Conservation (phyloP, 1,140 invertebrate species). For the Caenorhabditis remanei region DNA sequence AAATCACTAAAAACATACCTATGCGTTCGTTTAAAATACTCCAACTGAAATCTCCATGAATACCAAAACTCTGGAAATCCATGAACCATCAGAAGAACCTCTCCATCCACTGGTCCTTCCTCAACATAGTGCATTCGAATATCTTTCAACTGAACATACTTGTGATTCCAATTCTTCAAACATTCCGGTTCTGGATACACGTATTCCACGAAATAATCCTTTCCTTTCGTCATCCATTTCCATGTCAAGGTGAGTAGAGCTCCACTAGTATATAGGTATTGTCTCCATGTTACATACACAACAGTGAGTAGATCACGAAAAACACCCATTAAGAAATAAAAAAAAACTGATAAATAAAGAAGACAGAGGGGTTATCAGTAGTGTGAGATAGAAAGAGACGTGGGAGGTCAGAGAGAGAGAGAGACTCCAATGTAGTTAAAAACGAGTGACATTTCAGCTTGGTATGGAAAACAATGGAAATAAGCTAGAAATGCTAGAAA, state of each 20-base stretch:
- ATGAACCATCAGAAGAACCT: conserved; percentile 79
- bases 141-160: conserved; percentile 53
- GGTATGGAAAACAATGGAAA: not conserved
- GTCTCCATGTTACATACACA: conserved; percentile 22
- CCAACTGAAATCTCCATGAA: conserved; percentile 79
- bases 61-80: conserved; percentile 81
- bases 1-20: conserved; percentile 38
- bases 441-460: not conserved
- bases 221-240: conserved; percentile 25
- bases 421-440: conserved; percentile 9
- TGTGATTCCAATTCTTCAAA: conserved; percentile 45
- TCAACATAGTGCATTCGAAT: conserved; percentile 78
- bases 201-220: conserved; percentile 12
- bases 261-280: conserved; percentile 25
- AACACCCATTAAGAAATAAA: conserved; percentile 1
- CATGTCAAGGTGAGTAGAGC: conserved; percentile 4
- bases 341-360: not conserved
- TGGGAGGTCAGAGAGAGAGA: not conserved
- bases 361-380: conserved; percentile 23
- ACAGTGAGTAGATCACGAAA: not conserved
- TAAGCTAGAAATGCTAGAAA: no score
- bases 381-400: not conserved
- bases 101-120: conserved; percentile 77
- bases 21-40: conserved; percentile 75
- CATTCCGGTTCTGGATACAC: conserved; percentile 28